These are phyloP conservation scores for Caenorhabditis sp. DNA, from an alignment of 2,888 invertebrate genomes.

Conservation along the genomic window DNA sequence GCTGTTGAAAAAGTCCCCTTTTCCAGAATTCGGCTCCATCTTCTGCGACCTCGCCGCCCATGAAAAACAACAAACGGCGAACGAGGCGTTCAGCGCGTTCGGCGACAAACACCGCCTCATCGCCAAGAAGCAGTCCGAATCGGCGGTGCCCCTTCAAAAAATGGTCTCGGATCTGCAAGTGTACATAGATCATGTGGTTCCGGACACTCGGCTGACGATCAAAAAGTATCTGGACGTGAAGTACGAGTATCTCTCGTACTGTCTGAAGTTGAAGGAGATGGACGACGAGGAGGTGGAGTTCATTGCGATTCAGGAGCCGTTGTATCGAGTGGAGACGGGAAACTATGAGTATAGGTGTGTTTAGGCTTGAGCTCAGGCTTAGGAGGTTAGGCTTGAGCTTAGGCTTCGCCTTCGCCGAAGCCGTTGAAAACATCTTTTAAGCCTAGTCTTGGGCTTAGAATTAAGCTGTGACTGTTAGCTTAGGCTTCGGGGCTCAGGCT, in stretches of 20 bases:
- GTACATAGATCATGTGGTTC: slow-evolving; percentile 95
- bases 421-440: too few species aligned
- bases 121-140: slow-evolving; percentile 69
- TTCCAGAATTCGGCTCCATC: slow-evolving; percentile 92
- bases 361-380: too few species aligned
- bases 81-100: slow-evolving; percentile 72
- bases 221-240: slow-evolving; percentile 97
- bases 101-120: slow-evolving; percentile 71
- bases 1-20: too few species aligned
- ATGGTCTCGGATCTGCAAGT: slow-evolving; percentile 96
- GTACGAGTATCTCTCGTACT: slow-evolving; percentile 99
- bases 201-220: slow-evolving; percentile 97
- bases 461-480: too few species aligned
- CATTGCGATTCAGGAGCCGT: slow-evolving; percentile 90
- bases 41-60: slow-evolving; percentile 95
- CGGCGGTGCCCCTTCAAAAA: slow-evolving; percentile 85
- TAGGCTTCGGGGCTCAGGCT: too few species aligned
- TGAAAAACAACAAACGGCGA: slow-evolving; percentile 85
- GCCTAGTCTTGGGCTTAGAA: too few species aligned
- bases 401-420: too few species aligned
- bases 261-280: slow-evolving; percentile 99
- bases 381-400: too few species aligned
- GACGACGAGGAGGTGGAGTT: slow-evolving; percentile 90
- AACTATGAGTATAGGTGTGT: slow-evolving; percentile 95
- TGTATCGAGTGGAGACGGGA: slow-evolving; percentile 98